A percentile compares a stretch with the other conserved stretches of the same genome.
These are phyloP conservation scores for Latrodectus elegans DNA, from an alignment of 2,888 invertebrate genomes.

Conservation along the genomic window DNA sequence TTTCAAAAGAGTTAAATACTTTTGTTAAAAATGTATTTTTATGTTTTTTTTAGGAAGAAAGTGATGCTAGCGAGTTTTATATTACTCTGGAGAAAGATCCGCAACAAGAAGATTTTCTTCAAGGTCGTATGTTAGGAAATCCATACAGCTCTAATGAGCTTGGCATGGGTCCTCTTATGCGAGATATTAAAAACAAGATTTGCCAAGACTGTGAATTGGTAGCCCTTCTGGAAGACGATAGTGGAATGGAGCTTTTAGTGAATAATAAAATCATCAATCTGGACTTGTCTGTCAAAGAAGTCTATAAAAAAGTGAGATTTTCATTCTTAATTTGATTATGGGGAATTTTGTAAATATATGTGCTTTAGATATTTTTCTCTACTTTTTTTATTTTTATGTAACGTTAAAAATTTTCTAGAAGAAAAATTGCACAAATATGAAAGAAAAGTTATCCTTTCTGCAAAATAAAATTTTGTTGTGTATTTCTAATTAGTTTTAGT, in stretches of 20 bases:
- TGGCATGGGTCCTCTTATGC: slow-evolving; percentile 96
- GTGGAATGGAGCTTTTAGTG: slow-evolving; percentile 97
- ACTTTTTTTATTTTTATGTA: background rate
- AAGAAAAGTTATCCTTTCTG: no score
- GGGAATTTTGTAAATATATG: background rate
- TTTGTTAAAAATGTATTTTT: background rate
- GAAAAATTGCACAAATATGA: background rate
- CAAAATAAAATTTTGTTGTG: no score
- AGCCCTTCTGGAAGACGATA: slow-evolving; percentile 97
- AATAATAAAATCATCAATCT: slow-evolving; percentile 98
- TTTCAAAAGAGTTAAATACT: background rate
- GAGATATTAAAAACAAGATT: slow-evolving; percentile 99
- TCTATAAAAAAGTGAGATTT: slow-evolving; percentile 78
- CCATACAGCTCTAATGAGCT: slow-evolving; percentile 96
- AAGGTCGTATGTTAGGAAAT: slow-evolving; percentile 98
- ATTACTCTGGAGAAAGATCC: slow-evolving; percentile 97
- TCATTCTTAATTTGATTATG: background rate
- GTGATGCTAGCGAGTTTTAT: slow-evolving; percentile 97
- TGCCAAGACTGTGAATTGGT: slow-evolving; percentile 98
- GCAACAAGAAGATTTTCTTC: slow-evolving; percentile 98
- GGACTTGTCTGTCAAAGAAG: slow-evolving; percentile 92
- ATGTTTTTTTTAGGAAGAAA: slow-evolving; percentile 82
- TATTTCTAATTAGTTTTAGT: no score
- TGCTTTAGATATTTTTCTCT: background rate
- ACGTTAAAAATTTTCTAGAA: background rate